phyloP scores from a whole-genome alignment of 1,140 invertebrate species.

The Daktulosphaira vitifoliae region DNA sequence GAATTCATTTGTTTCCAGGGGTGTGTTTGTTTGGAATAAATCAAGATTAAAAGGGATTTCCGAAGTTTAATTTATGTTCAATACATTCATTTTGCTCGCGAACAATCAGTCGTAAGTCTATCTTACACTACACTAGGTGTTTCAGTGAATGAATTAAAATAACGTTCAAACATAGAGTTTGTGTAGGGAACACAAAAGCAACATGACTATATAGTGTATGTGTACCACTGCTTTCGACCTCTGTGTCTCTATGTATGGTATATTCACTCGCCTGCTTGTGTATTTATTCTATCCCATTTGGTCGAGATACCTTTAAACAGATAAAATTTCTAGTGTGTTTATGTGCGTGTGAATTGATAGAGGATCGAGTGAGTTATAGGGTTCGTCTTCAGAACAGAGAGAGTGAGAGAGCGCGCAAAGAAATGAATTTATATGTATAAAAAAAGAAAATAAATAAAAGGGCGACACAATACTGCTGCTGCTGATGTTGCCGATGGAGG shows the following conservation, averaged over 20 bases:
- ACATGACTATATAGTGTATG: too few species aligned
- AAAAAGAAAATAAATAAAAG: conserved; percentile 16
- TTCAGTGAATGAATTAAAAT: too few species aligned
- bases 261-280: not conserved
- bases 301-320: conserved; percentile 35
- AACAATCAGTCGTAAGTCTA: too few species aligned
- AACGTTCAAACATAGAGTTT: too few species aligned
- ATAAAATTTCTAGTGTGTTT: conserved; percentile 15
- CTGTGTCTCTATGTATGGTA: conserved; percentile 9
- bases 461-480: not conserved
- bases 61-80: too few species aligned
- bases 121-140: too few species aligned
- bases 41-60: too few species aligned
- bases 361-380: conserved; percentile 35
- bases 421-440: conserved; percentile 18
- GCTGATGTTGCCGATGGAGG: too few species aligned
- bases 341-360: conserved; percentile 31
- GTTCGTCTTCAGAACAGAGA: not conserved
- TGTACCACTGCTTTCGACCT: not conserved
- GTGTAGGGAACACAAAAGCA: not conserved
- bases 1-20: too few species aligned
- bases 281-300: conserved; percentile 39
- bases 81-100: too few species aligned
- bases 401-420: conserved; percentile 15
- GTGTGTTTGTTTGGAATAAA: too few species aligned